Evolutionary conservation across 2,113 vertebrate genomes (phyloP).

Genomic region (Herpailurus yagouaroundi): DNA sequence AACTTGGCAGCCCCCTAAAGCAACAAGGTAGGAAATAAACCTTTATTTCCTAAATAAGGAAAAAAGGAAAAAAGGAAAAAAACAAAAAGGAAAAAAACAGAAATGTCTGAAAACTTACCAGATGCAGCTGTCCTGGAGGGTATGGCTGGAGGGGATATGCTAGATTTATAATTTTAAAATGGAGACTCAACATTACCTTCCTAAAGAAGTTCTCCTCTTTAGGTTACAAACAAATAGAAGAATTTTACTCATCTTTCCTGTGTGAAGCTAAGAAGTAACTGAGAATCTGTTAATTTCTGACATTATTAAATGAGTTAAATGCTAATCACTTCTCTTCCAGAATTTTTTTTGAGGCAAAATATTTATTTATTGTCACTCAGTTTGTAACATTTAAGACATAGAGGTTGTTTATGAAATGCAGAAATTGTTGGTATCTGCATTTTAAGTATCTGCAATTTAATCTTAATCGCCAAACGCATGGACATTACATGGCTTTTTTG

Average conservation of each 20-base stretch:
- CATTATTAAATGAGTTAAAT: slow-evolving; percentile 7
- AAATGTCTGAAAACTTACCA: background rate
- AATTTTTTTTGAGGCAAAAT: background rate
- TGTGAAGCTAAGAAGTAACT: background rate
- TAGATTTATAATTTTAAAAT: slow-evolving; percentile 17
- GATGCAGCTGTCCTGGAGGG: background rate
- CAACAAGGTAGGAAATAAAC: background rate
- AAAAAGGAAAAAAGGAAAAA: too few species aligned
- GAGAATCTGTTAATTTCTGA: slow-evolving; percentile 27
- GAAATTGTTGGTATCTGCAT: background rate
- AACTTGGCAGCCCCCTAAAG: background rate
- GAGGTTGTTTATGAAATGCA: background rate
- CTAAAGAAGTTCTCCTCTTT: slow-evolving; percentile 3
- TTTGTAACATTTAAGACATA: background rate
- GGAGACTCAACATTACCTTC: background rate
- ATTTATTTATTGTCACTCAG: slow-evolving; percentile 35
- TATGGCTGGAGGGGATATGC: background rate
- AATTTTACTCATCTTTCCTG: background rate
- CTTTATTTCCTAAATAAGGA: too few species aligned
- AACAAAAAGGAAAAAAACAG: slow-evolving; percentile 19
- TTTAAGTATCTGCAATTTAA: slow-evolving; percentile 22
- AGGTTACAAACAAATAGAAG: slow-evolving; percentile 37
- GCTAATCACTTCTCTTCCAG: slow-evolving; percentile 8
- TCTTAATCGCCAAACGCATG: slow-evolving; percentile 35
- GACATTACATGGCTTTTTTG: background rate